Base-by-base conservation (phyloP, 2,113 vertebrate species). In the Halichoeres trimaculatus region DNA sequence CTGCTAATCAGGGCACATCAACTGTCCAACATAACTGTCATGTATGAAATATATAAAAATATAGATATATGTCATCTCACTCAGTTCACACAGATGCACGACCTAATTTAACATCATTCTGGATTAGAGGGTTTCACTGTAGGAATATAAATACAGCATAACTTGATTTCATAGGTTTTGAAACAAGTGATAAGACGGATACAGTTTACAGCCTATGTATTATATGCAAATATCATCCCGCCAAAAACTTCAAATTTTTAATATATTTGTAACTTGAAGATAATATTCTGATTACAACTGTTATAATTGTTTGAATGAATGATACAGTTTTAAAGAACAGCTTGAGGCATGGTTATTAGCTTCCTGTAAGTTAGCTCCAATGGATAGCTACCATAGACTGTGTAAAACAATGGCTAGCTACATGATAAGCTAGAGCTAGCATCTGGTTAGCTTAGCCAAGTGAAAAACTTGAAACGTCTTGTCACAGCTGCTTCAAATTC, bases 1-100 rank as follows among this genome's bases (percentile, higher is more conserved):
- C 67, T 19, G 34, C n/a, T 34, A 30, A 6, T 57, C 41, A 23
- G 38, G 45, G 58, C 74, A 71, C 48, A 41, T 58, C n/a, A 47
- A 77, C 45, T 48, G 45, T 48, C 45, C n/a, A 19, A 48, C 35
- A 71, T 26, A 23, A 45, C 76, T 51, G 24, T 47, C 8, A 34
- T 55, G 47, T 88, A 81, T 76, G 55, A 84, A 87, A 76, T 76
- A 78, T 53, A 79, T 69, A 83, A 70, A 81, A 52, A 53, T 53
- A 66, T 43, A 36, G 9, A 60, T 53, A 54, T 78, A 83, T 70
- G 73, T 62, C 68, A 78, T 73, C 79, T 62, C 45, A 89, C 81
- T 68, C 66, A 85, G 1, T 56, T 85, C 78, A 83, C 81, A 8
- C 77, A 54, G 67, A 66, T 74, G 57, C 62, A 84, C 78, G 1